Conservation (phyloP, 2,797 vertebrate genomes). For the Pseudochirops corinnae region DNA sequence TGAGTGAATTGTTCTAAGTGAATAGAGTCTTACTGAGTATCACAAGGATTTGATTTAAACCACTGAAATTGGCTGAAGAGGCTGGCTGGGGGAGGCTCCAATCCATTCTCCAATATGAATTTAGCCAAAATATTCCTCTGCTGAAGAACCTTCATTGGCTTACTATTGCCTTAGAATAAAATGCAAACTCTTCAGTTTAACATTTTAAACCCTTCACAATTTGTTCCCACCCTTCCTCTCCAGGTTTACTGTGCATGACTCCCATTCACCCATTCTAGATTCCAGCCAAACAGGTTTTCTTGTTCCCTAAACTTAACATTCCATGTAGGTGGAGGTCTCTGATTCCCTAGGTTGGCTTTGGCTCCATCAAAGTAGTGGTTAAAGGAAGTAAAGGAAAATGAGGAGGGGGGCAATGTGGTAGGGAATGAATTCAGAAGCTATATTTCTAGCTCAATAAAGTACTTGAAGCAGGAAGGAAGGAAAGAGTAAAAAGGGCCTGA, state of each 20-base stretch:
- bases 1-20: neutral
- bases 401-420: conserved; percentile 32
- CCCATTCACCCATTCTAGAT: neutral
- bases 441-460: conserved; percentile 15
- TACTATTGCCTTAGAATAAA: neutral
- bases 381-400: conserved; percentile 64
- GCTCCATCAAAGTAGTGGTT: conserved; percentile 60
- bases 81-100: neutral
- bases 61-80: neutral
- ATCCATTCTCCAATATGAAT: neutral
- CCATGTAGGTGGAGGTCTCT: conserved; percentile 37
- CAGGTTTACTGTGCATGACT: neutral
- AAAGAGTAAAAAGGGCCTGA: conserved; percentile 45
- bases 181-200: neutral
- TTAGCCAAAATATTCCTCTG: neutral
- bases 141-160: neutral
- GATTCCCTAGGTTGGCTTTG: conserved; percentile 41
- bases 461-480: conserved; percentile 11
- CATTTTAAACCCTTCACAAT: neutral
- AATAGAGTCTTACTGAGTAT: neutral
- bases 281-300: neutral
- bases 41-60: neutral
- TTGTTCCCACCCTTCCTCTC: neutral
- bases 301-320: neutral
- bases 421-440: conserved; percentile 51